phyloP scores from a whole-genome alignment of 2,113 vertebrate species.

The Lepus europaeus region DNA sequence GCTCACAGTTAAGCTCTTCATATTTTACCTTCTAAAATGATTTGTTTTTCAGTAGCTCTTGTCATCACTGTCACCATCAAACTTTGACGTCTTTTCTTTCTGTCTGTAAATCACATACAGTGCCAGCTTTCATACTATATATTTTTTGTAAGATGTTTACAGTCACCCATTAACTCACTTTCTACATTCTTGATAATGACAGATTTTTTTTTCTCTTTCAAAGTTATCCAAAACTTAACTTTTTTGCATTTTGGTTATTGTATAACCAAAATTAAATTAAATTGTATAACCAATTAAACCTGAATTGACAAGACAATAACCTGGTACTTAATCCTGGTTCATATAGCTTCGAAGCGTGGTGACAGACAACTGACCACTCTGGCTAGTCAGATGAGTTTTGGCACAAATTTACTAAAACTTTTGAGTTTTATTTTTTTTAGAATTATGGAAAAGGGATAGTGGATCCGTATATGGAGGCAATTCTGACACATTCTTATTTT shows the following conservation, averaged over 20 bases:
- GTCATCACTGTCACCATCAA: not conserved
- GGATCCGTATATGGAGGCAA: not conserved
- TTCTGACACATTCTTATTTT: not conserved
- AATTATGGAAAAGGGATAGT: not conserved
- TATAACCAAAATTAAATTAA: not conserved
- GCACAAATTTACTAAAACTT: not conserved
- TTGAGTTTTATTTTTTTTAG: not conserved
- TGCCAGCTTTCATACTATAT: not conserved
- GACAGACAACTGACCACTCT: no score
- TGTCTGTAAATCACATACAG: not conserved
- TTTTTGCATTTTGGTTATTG: not conserved
- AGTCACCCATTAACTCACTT: not conserved
- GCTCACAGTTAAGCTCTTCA: not conserved
- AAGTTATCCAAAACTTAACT: not conserved
- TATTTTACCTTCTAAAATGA: not conserved
- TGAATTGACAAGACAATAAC: not conserved
- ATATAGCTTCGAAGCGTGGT: rapidly evolving
- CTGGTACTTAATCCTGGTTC: not conserved
- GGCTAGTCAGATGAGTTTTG: not conserved
- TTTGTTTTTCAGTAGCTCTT: not conserved
- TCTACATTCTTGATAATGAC: not conserved
- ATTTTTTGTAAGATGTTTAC: not conserved
- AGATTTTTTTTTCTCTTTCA: not conserved
- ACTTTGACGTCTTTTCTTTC: not conserved
- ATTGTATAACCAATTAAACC: not conserved